Evolutionary conservation across 1,140 invertebrate genomes (phyloP).

Genomic region (Leptopilina clavipes): DNA sequence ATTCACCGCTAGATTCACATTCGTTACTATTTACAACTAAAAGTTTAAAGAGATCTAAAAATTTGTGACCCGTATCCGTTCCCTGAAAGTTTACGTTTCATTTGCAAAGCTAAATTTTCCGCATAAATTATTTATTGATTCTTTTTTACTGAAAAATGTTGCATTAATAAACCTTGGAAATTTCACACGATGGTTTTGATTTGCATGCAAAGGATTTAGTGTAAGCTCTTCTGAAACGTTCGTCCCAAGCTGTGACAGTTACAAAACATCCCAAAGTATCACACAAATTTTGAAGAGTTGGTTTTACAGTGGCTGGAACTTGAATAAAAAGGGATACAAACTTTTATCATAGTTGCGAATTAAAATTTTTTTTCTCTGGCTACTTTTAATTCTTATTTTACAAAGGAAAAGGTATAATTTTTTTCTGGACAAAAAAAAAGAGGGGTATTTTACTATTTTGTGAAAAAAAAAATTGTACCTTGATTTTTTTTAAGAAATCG

Average conservation of each 20-base stretch:
- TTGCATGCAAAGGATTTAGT: conserved; percentile 61
- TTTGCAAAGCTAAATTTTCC: too few relatives aligned
- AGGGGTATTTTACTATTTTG: too few relatives aligned
- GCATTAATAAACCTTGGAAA: conserved; percentile 36
- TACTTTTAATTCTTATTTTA: too few relatives aligned
- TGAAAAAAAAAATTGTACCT: conserved; percentile 54
- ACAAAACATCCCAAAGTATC: conserved; percentile 86
- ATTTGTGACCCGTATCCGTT: conserved; percentile 78
- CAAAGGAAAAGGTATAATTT: too few relatives aligned
- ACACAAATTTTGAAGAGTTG: conserved; percentile 81
- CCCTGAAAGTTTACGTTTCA: conserved; percentile 63
- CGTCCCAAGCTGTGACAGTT: conserved; percentile 84
- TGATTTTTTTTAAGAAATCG: conserved; percentile 62
- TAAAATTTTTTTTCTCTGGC: background rate
- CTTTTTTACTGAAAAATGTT: conserved; percentile 10
- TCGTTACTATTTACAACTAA: conserved; percentile 80
- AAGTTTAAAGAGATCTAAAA: conserved; percentile 78
- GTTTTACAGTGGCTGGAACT: conserved; percentile 80
- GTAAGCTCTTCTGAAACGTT: conserved; percentile 79
- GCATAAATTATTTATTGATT: background rate
- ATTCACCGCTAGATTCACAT: conserved; percentile 81
- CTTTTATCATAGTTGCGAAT: background rate
- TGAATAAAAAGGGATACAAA: conserved; percentile 53
- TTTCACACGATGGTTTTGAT: conserved; percentile 53
- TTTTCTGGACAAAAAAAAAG: too few relatives aligned